Evolutionary conservation across 2,113 vertebrate genomes (phyloP).

Genomic region (Sylvia atricapilla): DNA sequence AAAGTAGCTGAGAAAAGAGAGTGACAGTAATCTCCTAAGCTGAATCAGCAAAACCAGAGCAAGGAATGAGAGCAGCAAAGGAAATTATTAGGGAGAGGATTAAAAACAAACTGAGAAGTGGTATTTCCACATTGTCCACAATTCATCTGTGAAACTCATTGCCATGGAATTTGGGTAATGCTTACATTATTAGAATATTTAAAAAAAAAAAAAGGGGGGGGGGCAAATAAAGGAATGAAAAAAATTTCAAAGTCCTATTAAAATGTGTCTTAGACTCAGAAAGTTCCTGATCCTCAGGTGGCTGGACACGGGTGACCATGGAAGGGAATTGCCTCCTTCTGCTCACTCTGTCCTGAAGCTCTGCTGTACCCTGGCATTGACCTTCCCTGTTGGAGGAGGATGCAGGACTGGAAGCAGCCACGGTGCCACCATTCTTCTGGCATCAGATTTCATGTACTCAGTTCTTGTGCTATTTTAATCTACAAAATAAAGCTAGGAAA

Average conservation of each 20-base stretch:
- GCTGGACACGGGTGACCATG: neutral
- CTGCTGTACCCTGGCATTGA: neutral
- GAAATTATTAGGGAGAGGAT: neutral
- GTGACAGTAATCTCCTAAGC: neutral
- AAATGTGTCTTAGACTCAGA: neutral
- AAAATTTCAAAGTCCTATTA: neutral
- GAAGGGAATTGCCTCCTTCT: neutral
- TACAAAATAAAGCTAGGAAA: neutral
- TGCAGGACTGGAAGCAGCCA: neutral
- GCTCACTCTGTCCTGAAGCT: neutral
- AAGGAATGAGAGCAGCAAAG: neutral
- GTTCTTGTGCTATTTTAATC: neutral
- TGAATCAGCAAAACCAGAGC: neutral
- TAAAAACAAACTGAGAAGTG: neutral
- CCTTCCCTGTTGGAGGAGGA: neutral
- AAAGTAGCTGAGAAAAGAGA: neutral
- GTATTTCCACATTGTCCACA: neutral
- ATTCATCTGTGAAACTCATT: neutral
- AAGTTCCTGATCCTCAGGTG: neutral
- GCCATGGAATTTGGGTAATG: neutral
- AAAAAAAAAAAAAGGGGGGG: rapidly evolving
- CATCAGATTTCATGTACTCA: neutral
- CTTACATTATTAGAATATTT: neutral
- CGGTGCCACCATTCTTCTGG: neutral
- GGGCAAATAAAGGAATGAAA: neutral